Conservation (phyloP, 2,797 vertebrate genomes). For the Sarcophilus harrisii region DNA sequence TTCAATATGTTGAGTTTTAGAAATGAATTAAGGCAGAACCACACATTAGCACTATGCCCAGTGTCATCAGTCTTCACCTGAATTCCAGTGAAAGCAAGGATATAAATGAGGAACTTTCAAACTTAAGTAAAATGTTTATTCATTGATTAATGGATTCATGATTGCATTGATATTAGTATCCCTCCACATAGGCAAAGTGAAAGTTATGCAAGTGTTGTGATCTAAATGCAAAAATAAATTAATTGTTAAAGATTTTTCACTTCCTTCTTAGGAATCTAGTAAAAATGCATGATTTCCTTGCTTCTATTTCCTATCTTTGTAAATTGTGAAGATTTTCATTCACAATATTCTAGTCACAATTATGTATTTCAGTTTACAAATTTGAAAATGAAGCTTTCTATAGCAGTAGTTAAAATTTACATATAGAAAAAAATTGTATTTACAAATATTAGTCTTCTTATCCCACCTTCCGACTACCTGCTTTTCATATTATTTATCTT, state of each 20-base stretch:
- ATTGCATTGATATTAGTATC: not conserved
- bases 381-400: slow-evolving; percentile 61
- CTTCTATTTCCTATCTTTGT: slow-evolving; percentile 8
- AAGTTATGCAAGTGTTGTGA: not conserved
- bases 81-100: slow-evolving; percentile 25
- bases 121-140: not conserved
- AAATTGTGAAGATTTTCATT: slow-evolving; percentile 29
- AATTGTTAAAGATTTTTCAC: slow-evolving; percentile 7
- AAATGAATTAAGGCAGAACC: not conserved
- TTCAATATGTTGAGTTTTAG: not conserved
- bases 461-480: slow-evolving; percentile 27
- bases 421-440: slow-evolving; percentile 45
- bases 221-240: not conserved
- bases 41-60: not conserved
- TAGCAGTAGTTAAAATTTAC: slow-evolving; percentile 47
- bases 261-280: not conserved
- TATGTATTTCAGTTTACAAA: slow-evolving; percentile 58
- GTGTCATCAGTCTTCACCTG: not conserved
- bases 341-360: not conserved
- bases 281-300: slow-evolving; percentile 37
- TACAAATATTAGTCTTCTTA: slow-evolving; percentile 27
- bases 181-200: not conserved
- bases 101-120: not conserved
- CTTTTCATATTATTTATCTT: slow-evolving; percentile 47
- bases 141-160: not conserved